phyloP scores from a whole-genome alignment of 2,888 invertebrate genomes.

The Chirona hameri region DNA sequence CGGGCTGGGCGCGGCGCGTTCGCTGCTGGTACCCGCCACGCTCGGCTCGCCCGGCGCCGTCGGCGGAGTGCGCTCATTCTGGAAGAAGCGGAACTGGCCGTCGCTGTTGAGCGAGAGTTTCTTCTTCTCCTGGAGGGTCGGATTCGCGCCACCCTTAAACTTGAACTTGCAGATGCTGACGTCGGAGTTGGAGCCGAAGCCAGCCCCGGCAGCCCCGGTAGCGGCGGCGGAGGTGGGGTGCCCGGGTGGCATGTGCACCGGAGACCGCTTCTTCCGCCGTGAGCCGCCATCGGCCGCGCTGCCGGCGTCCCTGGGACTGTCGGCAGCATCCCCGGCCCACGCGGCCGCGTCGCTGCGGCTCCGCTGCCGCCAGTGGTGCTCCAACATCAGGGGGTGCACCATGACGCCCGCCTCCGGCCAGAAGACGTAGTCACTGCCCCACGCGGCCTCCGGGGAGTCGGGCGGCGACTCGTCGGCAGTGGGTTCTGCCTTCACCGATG shows the following conservation, averaged over 20 bases:
- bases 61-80: conserved; percentile 28
- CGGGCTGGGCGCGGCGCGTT: conserved; percentile 36
- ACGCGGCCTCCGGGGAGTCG: conserved; percentile 32
- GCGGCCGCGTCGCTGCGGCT: conserved; percentile 25
- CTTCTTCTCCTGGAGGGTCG: conserved; percentile 83
- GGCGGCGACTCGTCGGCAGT: conserved; percentile 29
- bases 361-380: conserved; percentile 32
- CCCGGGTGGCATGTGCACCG: background rate
- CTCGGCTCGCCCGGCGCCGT: conserved; percentile 22
- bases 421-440: conserved; percentile 32
- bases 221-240: conserved; percentile 29
- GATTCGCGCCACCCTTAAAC: conserved; percentile 86
- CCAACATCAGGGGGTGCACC: conserved; percentile 33
- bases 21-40: conserved; percentile 28
- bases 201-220: too few species aligned
- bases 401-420: conserved; percentile 32
- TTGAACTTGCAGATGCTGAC: conserved; percentile 91
- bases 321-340: background rate
- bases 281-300: background rate
- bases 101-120: conserved; percentile 86
- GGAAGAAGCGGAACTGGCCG: conserved; percentile 75
- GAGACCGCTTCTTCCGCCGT: background rate
- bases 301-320: background rate
- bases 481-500: conserved; percentile 31
- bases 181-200: conserved; percentile 38